Base-by-base conservation (phyloP, 2,797 vertebrate genomes). In the Loris lydekkerianus region DNA sequence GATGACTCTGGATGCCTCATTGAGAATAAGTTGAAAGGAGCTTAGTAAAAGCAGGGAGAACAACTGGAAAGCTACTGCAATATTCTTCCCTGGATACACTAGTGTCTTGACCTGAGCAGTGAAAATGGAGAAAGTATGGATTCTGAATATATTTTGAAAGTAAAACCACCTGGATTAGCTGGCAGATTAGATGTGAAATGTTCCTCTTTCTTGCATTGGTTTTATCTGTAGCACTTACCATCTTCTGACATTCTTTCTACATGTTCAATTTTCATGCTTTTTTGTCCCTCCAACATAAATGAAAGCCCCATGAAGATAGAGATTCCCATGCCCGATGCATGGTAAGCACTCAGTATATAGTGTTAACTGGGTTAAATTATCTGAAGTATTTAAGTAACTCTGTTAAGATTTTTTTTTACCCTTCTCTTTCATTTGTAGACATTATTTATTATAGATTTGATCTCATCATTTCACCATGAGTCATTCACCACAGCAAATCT, bases 401-500 rank as follows among this genome's bases (percentile, higher is more conserved):
- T 56, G 37, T 80, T 87, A 65, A 31, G 43, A 86, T 78, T 81
- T 40, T 34, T 89, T 89, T 94, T 95, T 72, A 78, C n/a, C 88
- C 29, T 86, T 34, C 31, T 67, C 37, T 86, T 95, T 75, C 53
- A 95, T 80, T 95, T 90, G 34, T 13, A 89, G 77, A 75, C 82
- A 67, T 84, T 88, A 87, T 92, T 94, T 95, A 90, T 63, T 84
- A 58, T 43, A 93, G 63, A 7, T 92, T 73, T 95, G 75, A 91
- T 89, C 86, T 89, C 91, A 84, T 94, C 63, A 69, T 89, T 94
- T 76, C 29, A 89, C 34, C 67, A 65, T 77, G 93, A 93, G 61
- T 93, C 83, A 95, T 63, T 60, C 75, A 86, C 46, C 46, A 77
- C 43, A 75, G 65, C 58, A 75, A 95, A 91, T 77, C 83, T 63